Evolutionary conservation across 2,888 invertebrate species (phyloP).

Genomic region (Cerastoderma edule): DNA sequence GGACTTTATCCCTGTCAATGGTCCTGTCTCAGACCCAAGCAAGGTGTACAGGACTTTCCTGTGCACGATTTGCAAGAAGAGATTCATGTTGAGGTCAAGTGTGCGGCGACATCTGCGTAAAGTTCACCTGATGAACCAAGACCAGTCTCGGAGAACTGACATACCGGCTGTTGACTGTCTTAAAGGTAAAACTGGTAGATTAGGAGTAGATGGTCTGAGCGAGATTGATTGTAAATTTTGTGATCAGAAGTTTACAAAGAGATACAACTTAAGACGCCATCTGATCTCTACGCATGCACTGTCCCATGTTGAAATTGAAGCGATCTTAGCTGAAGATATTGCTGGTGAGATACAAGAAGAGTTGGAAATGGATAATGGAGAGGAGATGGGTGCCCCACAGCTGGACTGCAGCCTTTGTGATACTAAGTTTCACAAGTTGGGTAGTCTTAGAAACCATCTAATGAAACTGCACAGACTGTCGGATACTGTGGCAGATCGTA

Average conservation of each 20-base stretch:
- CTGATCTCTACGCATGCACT: constrained; percentile 39
- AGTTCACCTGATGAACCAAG: constrained; percentile 17
- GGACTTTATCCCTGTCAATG: constrained; percentile 34
- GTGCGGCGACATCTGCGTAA: constrained; percentile 34
- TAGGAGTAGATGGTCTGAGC: constrained; percentile 19
- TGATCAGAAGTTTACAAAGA: constrained; percentile 39
- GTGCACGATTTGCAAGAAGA: constrained; percentile 34
- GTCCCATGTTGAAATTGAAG: constrained; percentile 26
- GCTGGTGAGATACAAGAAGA: constrained; percentile 27
- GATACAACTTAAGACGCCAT: constrained; percentile 39
- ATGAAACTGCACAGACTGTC: constrained; percentile 51
- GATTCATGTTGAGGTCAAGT: constrained; percentile 31
- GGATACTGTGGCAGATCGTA: constrained; percentile 43
- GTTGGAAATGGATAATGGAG: constrained; percentile 24
- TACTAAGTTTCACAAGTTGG: constrained; percentile 23
- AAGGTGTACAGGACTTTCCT: constrained; percentile 29
- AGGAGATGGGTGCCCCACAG: constrained; percentile 1
- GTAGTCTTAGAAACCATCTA: constrained; percentile 33
- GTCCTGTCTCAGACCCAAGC: constrained; percentile 10
- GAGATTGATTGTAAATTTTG: constrained; percentile 41
- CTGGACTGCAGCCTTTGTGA: constrained; percentile 48
- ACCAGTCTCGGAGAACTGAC: constrained; percentile 8
- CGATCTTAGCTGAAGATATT: constrained; percentile 24
- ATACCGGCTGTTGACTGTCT: constrained; percentile 25
- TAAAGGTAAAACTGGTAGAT: constrained; percentile 25